Evolutionary conservation across 2,888 invertebrate genomes (phyloP), one percentile per base, ranked within the genome.

Genomic region (Chromoteleia sp.): DNA sequence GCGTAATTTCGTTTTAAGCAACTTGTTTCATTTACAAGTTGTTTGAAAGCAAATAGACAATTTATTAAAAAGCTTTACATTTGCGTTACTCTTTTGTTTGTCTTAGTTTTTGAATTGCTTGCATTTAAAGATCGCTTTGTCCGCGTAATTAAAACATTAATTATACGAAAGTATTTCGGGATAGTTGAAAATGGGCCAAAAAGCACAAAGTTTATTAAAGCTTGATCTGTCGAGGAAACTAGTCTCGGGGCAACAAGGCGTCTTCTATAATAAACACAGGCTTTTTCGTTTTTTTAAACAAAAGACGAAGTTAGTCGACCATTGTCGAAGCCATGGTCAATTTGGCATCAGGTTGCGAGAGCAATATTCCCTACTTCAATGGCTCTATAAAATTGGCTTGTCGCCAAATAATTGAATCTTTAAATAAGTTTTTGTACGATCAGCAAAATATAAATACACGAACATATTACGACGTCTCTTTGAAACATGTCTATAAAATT

Each of bases 291-390:
- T 71, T 58, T 68, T 59, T 48, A 58, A 39, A 70, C 33, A 70
- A n/a, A n/a, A 33, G 7, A 33, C 33, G 7, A 61, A 61, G 59
- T 61, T 67, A 67, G 48, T 67, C 59, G 58, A 56, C 67, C 58
- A 63, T 74, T 67, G 50, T 76, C 50, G 50, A 67, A 67, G 58
- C 41, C 43, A 67, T 59, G 58, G 75, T 76, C 67, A 67, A 76
- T 76, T 75, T 75, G 74, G 74, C 65, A 75, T 65, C 58, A 58
- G 45, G 59, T 68, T 76, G 54, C 54, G 68, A 29, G 30, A 52
- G 43, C 68, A 76, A 76, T 76, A 68, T 76, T 54, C 67, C 39
- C 67, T 36, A 19, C 39, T 68, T 61, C 50, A 48, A 68, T 50
- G 43, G 45, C 30, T 61, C 59, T 52, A 61, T 54, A 17, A 70